Base-by-base conservation (phyloP, 1,140 invertebrate genomes). In the Anadara kagoshimensis region DNA sequence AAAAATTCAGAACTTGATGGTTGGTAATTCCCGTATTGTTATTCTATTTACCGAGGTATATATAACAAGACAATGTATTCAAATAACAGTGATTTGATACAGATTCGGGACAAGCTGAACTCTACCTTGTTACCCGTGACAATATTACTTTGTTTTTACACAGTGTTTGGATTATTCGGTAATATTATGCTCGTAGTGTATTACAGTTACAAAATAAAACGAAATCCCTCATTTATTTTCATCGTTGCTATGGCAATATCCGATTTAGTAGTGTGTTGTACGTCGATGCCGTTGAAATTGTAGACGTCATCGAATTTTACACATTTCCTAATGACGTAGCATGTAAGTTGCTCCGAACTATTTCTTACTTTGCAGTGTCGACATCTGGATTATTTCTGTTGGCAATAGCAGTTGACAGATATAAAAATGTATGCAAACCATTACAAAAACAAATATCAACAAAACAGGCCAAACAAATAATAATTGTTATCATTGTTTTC, bases 371-470 rank as follows among this genome's bases (percentile, higher is more conserved):
- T 29, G 65, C 73, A 5, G 59, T 36, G 18, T 68, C 63, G 14
- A 51, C 70, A 29, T 78, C 75, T 16, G 75, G 70, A 2, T 22
- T 53, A 16, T 73, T 69, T 53, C 49, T 80, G 7, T 57, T 78
- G 1, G 78, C 75, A 5, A 75, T 80, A n/a, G 75, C 78, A 5
- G 64, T 72, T 14, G 78, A 80, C 44, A 54, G 75, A 41, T 80
- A 78, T 54, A 26, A 71, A n/a, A 76, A 76, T 44, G 70, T 79
- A 8, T 79, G 78, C 26, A 73, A 67, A 36, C 78, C 78, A 0
- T 74, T 80, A n/a, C 56, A 67, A 41, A 67, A 45, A 18, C 75
- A 80, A 51, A 80, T 78, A 36, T 59, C 51, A 5, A 29, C 67
- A 0, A 61, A 44, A 36, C 29, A 70, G 56, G 64, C 66, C 5